Evolutionary conservation across 1,140 invertebrate genomes (phyloP).

Genomic region (Drosophila persimilis): DNA sequence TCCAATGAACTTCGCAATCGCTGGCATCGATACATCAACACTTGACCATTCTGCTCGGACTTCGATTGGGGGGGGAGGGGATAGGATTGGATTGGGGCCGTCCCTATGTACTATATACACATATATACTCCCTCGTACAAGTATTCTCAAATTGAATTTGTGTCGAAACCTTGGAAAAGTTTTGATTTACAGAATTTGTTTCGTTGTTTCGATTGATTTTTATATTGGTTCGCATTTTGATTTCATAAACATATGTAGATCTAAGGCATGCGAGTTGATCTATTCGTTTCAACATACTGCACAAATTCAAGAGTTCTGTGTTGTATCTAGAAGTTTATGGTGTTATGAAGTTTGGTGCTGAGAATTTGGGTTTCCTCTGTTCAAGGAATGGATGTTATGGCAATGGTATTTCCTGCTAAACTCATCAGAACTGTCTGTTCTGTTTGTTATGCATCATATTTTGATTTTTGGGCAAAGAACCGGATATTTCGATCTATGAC

Average conservation of each 20-base stretch:
- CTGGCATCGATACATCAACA: constrained; percentile 70
- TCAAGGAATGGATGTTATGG: too few relatives aligned
- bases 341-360: background rate
- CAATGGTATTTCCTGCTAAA: too few relatives aligned
- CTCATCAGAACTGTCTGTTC: too few relatives aligned
- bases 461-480: too few relatives aligned
- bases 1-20: constrained; percentile 41
- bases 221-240: constrained; percentile 7
- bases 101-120: constrained; percentile 1
- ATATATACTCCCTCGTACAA: constrained; percentile 10
- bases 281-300: constrained; percentile 31
- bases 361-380: too few relatives aligned
- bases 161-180: constrained; percentile 65
- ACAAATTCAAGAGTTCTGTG: constrained; percentile 17
- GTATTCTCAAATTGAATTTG: constrained; percentile 32
- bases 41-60: constrained; percentile 39
- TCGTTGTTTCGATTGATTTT: constrained; percentile 21
- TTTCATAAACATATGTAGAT: constrained; percentile 21
- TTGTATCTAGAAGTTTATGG: constrained; percentile 11
- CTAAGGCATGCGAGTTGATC: constrained; percentile 13
- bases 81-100: constrained; percentile 7
- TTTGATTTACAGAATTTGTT: constrained; percentile 32
- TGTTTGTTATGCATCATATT: too few relatives aligned
- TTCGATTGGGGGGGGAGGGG: too few relatives aligned
- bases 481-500: too few relatives aligned